A percentile compares a stretch with the other conserved stretches of the same genome.
These are phyloP conservation scores for Reticulitermes speratus DNA, from an alignment of 1,140 invertebrate genomes.

Conservation along the genomic window DNA sequence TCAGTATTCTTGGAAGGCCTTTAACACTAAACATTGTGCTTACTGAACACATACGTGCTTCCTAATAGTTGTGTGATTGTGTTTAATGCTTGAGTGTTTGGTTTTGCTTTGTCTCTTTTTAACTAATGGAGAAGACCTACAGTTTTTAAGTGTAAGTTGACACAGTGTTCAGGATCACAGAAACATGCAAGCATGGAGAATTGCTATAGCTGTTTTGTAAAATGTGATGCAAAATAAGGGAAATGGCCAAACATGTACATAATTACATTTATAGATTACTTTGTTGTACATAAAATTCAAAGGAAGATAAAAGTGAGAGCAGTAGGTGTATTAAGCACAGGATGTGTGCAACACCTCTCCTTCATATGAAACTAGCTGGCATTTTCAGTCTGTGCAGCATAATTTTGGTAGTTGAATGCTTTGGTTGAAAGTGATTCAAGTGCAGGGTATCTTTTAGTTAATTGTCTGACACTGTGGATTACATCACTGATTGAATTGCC, in stretches of 20 bases:
- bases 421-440: too few species aligned
- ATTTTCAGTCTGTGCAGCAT: too few species aligned
- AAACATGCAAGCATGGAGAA: constrained; percentile 1
- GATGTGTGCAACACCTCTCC: too few species aligned
- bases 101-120: background rate
- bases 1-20: background rate
- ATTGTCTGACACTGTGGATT: too few species aligned
- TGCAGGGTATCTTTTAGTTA: too few species aligned
- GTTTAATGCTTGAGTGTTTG: constrained; percentile 19
- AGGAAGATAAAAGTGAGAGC: background rate
- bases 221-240: background rate
- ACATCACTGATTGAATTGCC: too few species aligned
- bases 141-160: constrained; percentile 8
- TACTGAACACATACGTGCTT: background rate
- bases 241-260: too few species aligned
- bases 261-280: too few species aligned
- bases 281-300: background rate
- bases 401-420: too few species aligned
- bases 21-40: background rate
- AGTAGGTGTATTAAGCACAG: too few species aligned
- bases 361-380: too few species aligned
- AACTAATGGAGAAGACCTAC: constrained; percentile 3
- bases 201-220: background rate
- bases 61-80: background rate
- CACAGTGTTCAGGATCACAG: background rate